These are phyloP conservation scores for Pyrochroa serraticornis DNA, from an alignment of 2,888 invertebrate genomes.

Conservation along the genomic window DNA sequence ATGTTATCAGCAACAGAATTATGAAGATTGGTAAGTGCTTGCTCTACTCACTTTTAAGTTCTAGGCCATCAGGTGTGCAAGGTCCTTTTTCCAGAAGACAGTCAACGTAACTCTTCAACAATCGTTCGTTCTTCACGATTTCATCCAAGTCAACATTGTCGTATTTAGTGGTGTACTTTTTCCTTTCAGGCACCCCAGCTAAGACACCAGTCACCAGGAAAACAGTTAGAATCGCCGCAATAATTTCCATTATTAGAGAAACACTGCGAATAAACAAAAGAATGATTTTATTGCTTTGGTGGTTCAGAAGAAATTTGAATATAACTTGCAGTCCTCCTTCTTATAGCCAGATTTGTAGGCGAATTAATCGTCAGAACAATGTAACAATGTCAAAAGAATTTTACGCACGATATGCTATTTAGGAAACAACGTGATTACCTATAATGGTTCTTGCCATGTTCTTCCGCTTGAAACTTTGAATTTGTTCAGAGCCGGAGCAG, in stretches of 20 bases:
- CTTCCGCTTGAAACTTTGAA: not conserved
- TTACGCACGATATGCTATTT: slow-evolving; percentile 36
- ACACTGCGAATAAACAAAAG: slow-evolving; percentile 14
- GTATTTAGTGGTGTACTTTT: slow-evolving; percentile 70
- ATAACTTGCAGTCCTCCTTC: slow-evolving; percentile 17
- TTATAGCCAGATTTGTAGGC: slow-evolving; percentile 10
- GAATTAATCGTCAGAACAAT: slow-evolving; percentile 24
- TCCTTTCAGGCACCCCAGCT: slow-evolving; percentile 35
- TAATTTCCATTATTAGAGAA: slow-evolving; percentile 28
- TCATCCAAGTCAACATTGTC: slow-evolving; percentile 73
- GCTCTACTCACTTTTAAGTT: slow-evolving; percentile 60
- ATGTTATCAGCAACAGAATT: slow-evolving; percentile 2
- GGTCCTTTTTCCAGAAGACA: slow-evolving; percentile 69
- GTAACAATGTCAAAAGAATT: slow-evolving; percentile 40
- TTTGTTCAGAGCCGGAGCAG: not conserved
- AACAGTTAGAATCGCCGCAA: slow-evolving; percentile 8
- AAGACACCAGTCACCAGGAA: not conserved
- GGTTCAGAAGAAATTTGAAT: slow-evolving; percentile 22
- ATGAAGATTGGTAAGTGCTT: not conserved
- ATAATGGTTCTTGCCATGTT: not conserved
- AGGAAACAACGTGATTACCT: not conserved
- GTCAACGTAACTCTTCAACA: slow-evolving; percentile 71
- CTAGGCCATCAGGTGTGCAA: slow-evolving; percentile 72
- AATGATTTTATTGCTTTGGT: no score
- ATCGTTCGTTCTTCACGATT: slow-evolving; percentile 68